Conservation (phyloP, 2,888 invertebrate species). For the Catocala sponsa region DNA sequence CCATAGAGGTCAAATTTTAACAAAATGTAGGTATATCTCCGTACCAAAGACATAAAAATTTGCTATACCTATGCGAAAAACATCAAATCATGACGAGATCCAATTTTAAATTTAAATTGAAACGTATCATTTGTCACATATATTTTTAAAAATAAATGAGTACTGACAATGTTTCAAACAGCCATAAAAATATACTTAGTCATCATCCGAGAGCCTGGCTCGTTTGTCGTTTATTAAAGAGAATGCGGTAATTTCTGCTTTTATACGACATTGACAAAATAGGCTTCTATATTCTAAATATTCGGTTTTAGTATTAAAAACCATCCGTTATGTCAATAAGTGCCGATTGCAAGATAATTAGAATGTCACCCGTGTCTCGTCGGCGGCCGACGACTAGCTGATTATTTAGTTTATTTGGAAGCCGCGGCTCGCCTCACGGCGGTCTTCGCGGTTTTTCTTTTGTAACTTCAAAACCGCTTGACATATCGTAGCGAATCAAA, state of each 20-base stretch:
- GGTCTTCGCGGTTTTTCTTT: slow-evolving; percentile 47
- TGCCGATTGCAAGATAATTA: slow-evolving; percentile 61
- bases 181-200: slow-evolving; percentile 40
- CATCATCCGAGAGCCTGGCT: slow-evolving; percentile 4
- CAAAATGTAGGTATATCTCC: not conserved
- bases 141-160: slow-evolving; percentile 35
- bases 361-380: slow-evolving; percentile 65
- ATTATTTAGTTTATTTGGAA: slow-evolving; percentile 70
- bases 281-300: slow-evolving; percentile 31
- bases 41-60: too few species aligned
- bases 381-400: slow-evolving; percentile 52
- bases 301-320: slow-evolving; percentile 42
- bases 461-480: slow-evolving; percentile 41
- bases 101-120: slow-evolving; percentile 37
- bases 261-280: slow-evolving; percentile 26
- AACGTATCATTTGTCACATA: slow-evolving; percentile 30
- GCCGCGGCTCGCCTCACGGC: slow-evolving; percentile 33
- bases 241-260: slow-evolving; percentile 40
- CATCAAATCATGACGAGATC: slow-evolving; percentile 30
- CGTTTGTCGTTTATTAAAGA: slow-evolving; percentile 19
- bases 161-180: slow-evolving; percentile 38
- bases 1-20: not conserved
- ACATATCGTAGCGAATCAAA: slow-evolving; percentile 46
- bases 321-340: slow-evolving; percentile 64
- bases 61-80: not conserved